Evolutionary conservation across 2,797 vertebrate genomes (phyloP), one percentile per base, ranked within the genome.

Genomic region (Anableps anableps): DNA sequence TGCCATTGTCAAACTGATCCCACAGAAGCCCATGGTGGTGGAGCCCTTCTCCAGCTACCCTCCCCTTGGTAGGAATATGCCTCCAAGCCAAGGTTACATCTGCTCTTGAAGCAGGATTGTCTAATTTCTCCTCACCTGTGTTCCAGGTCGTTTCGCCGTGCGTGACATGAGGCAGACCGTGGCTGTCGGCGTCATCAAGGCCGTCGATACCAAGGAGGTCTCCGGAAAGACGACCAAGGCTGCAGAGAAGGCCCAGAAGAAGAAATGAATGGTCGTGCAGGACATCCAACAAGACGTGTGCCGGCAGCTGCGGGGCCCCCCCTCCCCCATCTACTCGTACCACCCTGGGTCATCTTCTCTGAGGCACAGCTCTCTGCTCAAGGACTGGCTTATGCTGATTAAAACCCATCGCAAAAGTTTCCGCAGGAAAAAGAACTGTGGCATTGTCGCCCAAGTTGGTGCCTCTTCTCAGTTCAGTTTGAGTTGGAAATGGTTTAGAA

Each of bases 401-500:
- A 96, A 96, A 95, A 95, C 95, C 89, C 96, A 97, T 92, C 95
- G 96, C 86, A 97, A 97, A 94, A 96, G 94, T 94, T 96, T 97
- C 84, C 94, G 96, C 92, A 96, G 96, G 96, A 97, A 96, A 92
- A 62, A 34, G 9, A 34, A 90, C 91, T 82, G 45, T 78, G 93
- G 94, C 92, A 90, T 93, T 88, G 93, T 94, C 91, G 3, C 64
- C 86, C 85, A 82, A 89, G 91, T 92, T 85, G 78, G 90, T 94
- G 94, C 94, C 93, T 93, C 90, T 94, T 94, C 86, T 94, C 90
- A 92, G 91, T 95, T 95, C 92, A 92, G 92, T 93, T 95, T 95
- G 90, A 93, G 93, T 95, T 95, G 81, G 82, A 92, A 93, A 95
- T 87, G 92, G 92, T 95, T 94, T 94, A 94, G 90, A 95, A 91